Evolutionary conservation across 2,797 vertebrate genomes (phyloP), one percentile per base, ranked within the genome.

Genomic region (Odontamblyopus rebecca): DNA sequence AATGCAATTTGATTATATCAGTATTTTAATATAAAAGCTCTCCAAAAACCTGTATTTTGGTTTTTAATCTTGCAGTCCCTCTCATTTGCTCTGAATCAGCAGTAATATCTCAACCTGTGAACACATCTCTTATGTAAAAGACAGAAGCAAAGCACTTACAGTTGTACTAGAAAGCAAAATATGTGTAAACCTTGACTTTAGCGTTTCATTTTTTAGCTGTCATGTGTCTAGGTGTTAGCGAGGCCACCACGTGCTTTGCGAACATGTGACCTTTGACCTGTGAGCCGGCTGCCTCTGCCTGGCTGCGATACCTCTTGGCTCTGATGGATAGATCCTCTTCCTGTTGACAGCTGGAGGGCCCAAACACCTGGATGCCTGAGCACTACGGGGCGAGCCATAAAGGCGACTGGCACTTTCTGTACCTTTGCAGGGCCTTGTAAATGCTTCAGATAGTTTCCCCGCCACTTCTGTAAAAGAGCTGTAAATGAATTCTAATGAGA

Each of bases 341-440:
- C 75, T 86, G 83, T 87, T 82, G 85, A 86, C 85, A 89, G 85
- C 84, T 88, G 82, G 76, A 82, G 71, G 69, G 69, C 61, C 60
- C 72, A 88, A 88, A 90, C 90, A 90, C 87, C 90, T 91, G 90
- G 86, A 83, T 69, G 64, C 66, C 30, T 67, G 53, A 50, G 74
- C 0, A 73, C 85, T 76, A 26, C 9, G 69, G 79, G 83, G 81
- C 53, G 8, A 19, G 74, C 75, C 56, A 70, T 89, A 83, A 88
- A 62, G 23, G 2, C 38, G 26, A 54, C 8, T 16, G 41, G 53
- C 41, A 11, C 70, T 76, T 35, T 50, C 63, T 70, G 69, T 63
- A 61, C 76, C 73, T 83, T 76, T 85, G 75, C 53, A 81, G 78
- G 68, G 16, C 73, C 78, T 88, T 82, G 82, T 88, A 90, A 90